Evolutionary conservation across 2,113 vertebrate species (phyloP).

Genomic region (Dendropsophus ebraccatus): DNA sequence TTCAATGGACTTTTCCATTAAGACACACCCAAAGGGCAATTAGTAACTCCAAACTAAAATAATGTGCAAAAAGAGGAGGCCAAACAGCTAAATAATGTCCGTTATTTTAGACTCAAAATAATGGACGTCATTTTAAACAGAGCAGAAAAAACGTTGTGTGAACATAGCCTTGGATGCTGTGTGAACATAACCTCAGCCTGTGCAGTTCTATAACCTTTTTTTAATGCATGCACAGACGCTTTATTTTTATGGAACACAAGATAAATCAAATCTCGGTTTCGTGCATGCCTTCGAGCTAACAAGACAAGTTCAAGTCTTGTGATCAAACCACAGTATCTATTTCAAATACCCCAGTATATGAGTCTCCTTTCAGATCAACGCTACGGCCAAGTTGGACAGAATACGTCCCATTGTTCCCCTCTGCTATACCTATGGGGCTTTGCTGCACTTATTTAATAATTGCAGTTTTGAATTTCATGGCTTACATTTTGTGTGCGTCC

Average conservation of each 20-base stretch:
- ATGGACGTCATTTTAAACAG: no score
- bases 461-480: conserved; percentile 59
- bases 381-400: conserved; percentile 16
- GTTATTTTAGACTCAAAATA: no score
- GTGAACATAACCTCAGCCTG: no score
- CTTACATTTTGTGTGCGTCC: conserved; percentile 60
- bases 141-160: no score
- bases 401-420: conserved; percentile 43
- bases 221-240: not conserved
- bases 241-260: not conserved
- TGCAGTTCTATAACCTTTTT: no score
- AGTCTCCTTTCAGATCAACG: not conserved
- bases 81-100: no score
- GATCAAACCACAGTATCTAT: not conserved
- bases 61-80: no score
- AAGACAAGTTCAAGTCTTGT: not conserved
- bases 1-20: no score
- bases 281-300: not conserved
- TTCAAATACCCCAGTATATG: not conserved
- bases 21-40: no score
- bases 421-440: conserved; percentile 52
- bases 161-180: no score
- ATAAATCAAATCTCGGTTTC: not conserved
- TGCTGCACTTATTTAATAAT: conserved; percentile 56
- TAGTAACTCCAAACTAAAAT: no score